Evolutionary conservation across 2,113 vertebrate species (phyloP).

Genomic region (Ifrita kowaldi): DNA sequence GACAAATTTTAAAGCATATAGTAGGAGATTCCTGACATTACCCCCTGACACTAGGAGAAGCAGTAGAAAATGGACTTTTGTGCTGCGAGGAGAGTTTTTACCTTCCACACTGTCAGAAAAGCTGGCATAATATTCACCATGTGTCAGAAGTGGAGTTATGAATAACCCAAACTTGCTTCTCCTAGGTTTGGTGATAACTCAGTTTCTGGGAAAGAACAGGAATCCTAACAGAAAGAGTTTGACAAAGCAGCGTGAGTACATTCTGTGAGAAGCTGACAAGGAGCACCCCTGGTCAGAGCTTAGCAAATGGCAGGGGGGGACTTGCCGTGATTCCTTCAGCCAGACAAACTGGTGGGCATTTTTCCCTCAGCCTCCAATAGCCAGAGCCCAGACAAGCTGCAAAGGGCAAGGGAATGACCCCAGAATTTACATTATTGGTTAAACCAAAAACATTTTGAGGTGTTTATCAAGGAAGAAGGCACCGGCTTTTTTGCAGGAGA

Average conservation of each 20-base stretch:
- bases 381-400: background rate
- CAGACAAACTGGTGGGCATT: background rate
- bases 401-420: background rate
- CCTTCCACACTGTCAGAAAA: background rate
- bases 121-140: accelerated
- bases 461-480: background rate
- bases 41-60: background rate
- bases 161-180: background rate
- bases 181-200: background rate
- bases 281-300: background rate
- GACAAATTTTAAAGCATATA: background rate
- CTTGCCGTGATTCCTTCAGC: background rate
- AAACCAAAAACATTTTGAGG: background rate
- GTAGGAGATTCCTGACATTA: background rate
- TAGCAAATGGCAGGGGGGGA: background rate
- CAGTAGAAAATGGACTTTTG: background rate
- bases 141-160: background rate
- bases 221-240: background rate
- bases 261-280: background rate
- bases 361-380: background rate
- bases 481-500: background rate
- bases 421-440: background rate
- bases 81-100: background rate
- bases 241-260: background rate
- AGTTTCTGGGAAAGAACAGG: background rate